Base-by-base conservation (phyloP, 2,888 invertebrate genomes). In the Euzophera pinguis region DNA sequence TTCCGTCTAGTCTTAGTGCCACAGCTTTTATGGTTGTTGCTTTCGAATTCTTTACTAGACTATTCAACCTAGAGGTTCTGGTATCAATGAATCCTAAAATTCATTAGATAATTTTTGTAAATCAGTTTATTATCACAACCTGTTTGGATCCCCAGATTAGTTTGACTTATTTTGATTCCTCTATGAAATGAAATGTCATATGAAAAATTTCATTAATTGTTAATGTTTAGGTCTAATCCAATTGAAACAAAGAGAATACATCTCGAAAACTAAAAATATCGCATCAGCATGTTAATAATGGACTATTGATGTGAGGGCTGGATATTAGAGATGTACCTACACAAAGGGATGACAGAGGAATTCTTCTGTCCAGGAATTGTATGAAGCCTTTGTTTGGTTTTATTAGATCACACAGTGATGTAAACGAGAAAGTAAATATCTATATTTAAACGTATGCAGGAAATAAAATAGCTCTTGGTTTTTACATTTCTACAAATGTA, bases 251-350 rank as follows among this genome's bases (percentile, higher is more conserved):
- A 9, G 16, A 32, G 45, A 45, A 45, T 16, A 29, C 1, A 45
- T 14, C 32, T 27, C 32, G 2, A 32, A 34, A 71, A 71, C 67
- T 60, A 71, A 71, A 66, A 77, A 77, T 78, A 75, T 73, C 68
- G 62, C 72, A 73, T 73, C 66, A 64, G 72, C 62, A 65, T 69
- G 67, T 65, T 73, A 70, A 78, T 75, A 75, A 74, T 70, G 62
- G 61, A 54, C 64, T 67, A 70, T 71, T 69, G 68, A 74, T 66
- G 69, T 57, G 56, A 54, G 56, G 59, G 60, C 62, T 66, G 63
- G 64, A 64, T 63, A 61, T 66, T 42, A 67, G 67, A 64, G 53
- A 47, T 45, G 32, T 32, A 16, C 32, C 45, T 1, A n/a, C 10
- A 50, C 39, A 39, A 39, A 32, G 9, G 32, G 29, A 50, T 50